These are phyloP conservation scores for Alca torda DNA, from an alignment of 2,797 vertebrate genomes.

Conservation along the genomic window DNA sequence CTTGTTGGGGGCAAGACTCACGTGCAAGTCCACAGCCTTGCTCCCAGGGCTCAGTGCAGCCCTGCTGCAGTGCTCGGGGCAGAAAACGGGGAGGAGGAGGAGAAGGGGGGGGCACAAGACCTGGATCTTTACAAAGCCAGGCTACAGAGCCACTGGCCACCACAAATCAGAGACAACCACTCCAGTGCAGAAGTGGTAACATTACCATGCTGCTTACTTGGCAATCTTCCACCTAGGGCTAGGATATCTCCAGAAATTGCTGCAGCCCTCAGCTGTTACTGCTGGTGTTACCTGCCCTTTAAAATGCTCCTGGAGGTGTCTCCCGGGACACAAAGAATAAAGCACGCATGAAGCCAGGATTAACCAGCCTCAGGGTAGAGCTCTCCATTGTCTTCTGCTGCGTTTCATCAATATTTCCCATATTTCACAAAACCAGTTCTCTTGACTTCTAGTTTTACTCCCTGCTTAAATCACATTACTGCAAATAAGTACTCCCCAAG, in stretches of 20 bases:
- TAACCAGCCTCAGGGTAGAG: background rate
- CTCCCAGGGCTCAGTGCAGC: background rate
- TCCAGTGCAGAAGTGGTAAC: background rate
- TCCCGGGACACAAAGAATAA: background rate
- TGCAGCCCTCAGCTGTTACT: background rate
- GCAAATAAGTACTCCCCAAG: background rate
- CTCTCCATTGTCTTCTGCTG: background rate
- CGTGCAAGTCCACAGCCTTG: background rate
- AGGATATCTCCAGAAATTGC: background rate
- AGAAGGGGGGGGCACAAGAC: background rate
- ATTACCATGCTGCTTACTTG: background rate
- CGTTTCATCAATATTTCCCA: background rate
- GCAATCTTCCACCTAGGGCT: background rate
- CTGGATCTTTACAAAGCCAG: background rate
- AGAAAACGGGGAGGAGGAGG: background rate
- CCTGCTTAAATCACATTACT: background rate
- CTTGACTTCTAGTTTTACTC: background rate
- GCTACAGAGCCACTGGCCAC: background rate
- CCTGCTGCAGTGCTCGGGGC: background rate
- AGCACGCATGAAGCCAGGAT: background rate
- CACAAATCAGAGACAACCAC: background rate
- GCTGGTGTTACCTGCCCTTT: background rate
- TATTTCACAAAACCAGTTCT: background rate
- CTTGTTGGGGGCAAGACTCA: background rate
- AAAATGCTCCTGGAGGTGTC: background rate